Conservation (phyloP, 2,113 vertebrate genomes). For the Colossoma macropomum region DNA sequence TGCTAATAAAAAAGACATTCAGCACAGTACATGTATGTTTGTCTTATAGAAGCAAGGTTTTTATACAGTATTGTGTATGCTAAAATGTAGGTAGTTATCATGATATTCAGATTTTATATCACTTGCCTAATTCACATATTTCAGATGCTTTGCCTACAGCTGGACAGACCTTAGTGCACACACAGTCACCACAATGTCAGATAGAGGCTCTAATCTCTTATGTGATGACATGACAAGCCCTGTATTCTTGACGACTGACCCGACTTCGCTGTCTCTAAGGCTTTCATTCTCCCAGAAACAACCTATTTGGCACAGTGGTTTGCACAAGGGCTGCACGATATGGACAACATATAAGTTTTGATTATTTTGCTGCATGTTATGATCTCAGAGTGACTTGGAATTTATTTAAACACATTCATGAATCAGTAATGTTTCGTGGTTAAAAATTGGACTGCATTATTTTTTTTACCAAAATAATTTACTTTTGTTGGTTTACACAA, state of each 20-base stretch:
- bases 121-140: not conserved
- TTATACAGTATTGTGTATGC: no score
- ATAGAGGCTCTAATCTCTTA: not conserved
- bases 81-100: no score
- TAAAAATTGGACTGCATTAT: no score
- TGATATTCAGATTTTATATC: no score
- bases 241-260: not conserved
- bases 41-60: no score
- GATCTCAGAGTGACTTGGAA: no score
- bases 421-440: no score
- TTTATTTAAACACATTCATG: no score
- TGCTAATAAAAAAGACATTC: no score
- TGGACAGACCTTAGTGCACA: not conserved
- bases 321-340: not conserved
- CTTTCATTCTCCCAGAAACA: not conserved
- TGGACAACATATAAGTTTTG: not conserved
- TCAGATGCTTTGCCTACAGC: conserved; percentile 10
- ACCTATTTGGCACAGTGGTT: not conserved
- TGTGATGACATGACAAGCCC: conserved; percentile 16
- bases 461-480: no score
- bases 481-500: no score
- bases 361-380: not conserved
- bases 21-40: no score
- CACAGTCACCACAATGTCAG: not conserved
- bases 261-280: not conserved